Base-by-base conservation (phyloP, 2,797 vertebrate genomes). In the Silurus aristotelis region DNA sequence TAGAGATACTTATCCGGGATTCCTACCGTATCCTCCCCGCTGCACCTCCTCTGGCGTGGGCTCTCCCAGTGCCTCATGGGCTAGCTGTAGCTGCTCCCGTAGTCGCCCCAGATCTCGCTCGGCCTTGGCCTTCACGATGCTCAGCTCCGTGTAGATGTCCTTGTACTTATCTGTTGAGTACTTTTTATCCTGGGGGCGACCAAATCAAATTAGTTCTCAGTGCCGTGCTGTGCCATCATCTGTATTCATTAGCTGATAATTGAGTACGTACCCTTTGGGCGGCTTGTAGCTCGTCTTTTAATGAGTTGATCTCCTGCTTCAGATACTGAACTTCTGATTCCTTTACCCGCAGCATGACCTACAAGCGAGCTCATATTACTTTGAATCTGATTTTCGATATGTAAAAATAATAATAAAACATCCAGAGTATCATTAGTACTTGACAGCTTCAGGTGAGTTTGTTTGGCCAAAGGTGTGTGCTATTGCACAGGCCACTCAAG, bases 111-210 rank as follows among this genome's bases (percentile, higher is more conserved):
- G 90, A 61, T 96, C 96, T 63, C 95, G 91, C 90, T 96, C 96
- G 0, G 94, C 95, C 92, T 96, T 96, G 91, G 96, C 96, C 93
- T 93, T 95, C 64, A 95, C 95, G 15, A 96, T 96, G 89, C 96
- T 96, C 90, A 96, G 93, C 91, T 96, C 96, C 0, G 95, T 96
- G 93, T 96, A 96, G 88, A 96, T 96, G 93, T 96, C 96, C 90
- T 96, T 96, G 91, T 96, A 96, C 90, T 96, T 96, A 91, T 96
- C 96, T 0, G 95, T 95, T 46, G 96, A 91, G 81, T 96, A 96
- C 71, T 96, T 96, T 89, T 96, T 96, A 90, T 96, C 96, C 96
- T 96, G 78, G 38, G 61, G 61, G 27, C 22, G 25, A 10, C 52
- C 43, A n/a, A 38, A 38, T 48, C 5, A 52, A 48, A 90, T 15